Evolutionary conservation across 2,113 vertebrate genomes (phyloP).

Genomic region (Carollia perspicillata): DNA sequence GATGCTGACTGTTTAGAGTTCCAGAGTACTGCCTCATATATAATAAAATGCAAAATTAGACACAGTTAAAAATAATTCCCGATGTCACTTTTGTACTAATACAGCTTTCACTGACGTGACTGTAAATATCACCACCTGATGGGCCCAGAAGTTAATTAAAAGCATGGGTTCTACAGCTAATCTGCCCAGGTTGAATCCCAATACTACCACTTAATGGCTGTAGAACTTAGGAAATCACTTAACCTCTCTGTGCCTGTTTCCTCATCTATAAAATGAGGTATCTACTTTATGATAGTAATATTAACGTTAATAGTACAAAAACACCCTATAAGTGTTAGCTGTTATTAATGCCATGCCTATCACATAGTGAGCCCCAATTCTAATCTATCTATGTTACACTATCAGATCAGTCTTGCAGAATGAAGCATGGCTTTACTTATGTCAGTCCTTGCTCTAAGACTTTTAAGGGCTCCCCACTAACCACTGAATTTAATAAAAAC

Average conservation of each 20-base stretch:
- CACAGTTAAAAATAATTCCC: conserved; percentile 13
- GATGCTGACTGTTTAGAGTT: neutral
- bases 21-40: neutral
- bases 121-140: neutral
- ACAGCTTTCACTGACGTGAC: neutral
- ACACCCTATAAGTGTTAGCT: neutral
- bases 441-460: neutral
- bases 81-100: neutral
- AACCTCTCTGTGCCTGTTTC: neutral
- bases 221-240: neutral
- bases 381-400: neutral
- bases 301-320: neutral
- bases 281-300: neutral
- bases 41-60: conserved; percentile 37
- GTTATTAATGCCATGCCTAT: neutral
- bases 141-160: neutral
- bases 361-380: neutral
- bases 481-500: neutral
- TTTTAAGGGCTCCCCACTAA: neutral
- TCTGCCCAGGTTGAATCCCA: neutral
- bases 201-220: neutral
- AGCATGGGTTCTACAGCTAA: neutral
- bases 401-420: neutral
- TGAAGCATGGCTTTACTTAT: neutral
- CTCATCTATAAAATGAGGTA: neutral